phyloP scores from a whole-genome alignment of 2,888 invertebrate genomes.

The Synergus umbraculus region DNA sequence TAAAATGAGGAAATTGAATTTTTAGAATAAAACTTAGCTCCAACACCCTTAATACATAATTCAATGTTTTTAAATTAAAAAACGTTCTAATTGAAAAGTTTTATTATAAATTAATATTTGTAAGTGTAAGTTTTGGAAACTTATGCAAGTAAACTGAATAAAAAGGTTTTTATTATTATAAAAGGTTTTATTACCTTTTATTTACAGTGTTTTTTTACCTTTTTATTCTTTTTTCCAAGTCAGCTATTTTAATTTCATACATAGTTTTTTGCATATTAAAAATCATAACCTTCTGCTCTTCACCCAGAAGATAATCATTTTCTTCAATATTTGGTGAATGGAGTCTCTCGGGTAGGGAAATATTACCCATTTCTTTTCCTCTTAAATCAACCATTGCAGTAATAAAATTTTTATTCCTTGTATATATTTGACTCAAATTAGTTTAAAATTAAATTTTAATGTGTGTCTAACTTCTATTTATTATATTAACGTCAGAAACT shows the following conservation, averaged over 20 bases:
- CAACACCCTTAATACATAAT: too few relatives aligned
- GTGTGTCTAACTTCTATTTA: not conserved
- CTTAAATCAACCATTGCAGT: slow-evolving; percentile 49
- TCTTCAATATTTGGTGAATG: slow-evolving; percentile 57
- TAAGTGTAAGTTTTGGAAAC: too few relatives aligned
- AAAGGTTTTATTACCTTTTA: not conserved
- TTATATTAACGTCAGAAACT: not conserved
- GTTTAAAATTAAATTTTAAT: not conserved
- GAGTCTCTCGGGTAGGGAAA: slow-evolving; percentile 56
- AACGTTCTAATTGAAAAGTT: too few relatives aligned
- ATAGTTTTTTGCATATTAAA: slow-evolving; percentile 67
- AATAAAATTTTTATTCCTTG: not conserved
- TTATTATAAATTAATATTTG: too few relatives aligned
- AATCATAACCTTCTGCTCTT: slow-evolving; percentile 54
- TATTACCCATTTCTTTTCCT: slow-evolving; percentile 47
- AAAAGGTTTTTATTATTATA: slow-evolving; percentile 13
- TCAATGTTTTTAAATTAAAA: not conserved
- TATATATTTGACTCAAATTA: not conserved
- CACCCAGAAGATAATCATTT: slow-evolving; percentile 42
- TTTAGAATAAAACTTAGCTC: too few relatives aligned
- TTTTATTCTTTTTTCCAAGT: slow-evolving; percentile 59
- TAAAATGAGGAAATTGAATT: too few relatives aligned
- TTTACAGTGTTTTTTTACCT: slow-evolving; percentile 52
- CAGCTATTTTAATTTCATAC: slow-evolving; percentile 62
- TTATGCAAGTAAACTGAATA: not conserved